A percentile compares a stretch with the other conserved stretches of the same genome.
Evolutionary conservation across 2,113 vertebrate species (phyloP).

Genomic region (Lophochroa leadbeateri): DNA sequence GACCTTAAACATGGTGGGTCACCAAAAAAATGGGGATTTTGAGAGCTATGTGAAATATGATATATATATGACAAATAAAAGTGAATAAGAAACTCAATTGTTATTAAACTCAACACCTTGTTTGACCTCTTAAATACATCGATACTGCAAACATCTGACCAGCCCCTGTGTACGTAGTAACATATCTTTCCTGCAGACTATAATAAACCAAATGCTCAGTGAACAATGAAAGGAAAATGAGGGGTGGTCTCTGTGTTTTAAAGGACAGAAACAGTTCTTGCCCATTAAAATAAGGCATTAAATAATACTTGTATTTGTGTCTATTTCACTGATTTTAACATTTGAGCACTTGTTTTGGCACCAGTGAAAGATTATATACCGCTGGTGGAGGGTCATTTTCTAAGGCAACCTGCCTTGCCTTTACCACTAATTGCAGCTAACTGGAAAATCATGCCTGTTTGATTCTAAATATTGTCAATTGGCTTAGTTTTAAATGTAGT

Average conservation of each 20-base stretch:
- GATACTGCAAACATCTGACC: not conserved
- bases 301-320: not conserved
- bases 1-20: not conserved
- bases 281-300: not conserved
- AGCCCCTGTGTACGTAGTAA: rapidly evolving
- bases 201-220: not conserved
- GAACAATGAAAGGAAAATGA: not conserved
- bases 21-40: not conserved
- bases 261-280: not conserved
- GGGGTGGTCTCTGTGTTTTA: not conserved
- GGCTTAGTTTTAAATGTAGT: not conserved
- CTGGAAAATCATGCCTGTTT: not conserved
- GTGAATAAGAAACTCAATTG: not conserved
- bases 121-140: not conserved
- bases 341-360: not conserved
- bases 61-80: not conserved
- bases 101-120: not conserved
- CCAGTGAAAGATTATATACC: not conserved
- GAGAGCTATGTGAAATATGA: not conserved
- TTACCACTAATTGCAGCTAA: not conserved
- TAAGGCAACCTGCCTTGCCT: not conserved
- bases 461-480: not conserved
- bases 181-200: not conserved
- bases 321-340: not conserved
- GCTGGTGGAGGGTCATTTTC: not conserved